These are phyloP conservation scores for Astropecten irregularis DNA, from an alignment of 53 echinoderm and acorn worm species.

Conservation along the genomic window DNA sequence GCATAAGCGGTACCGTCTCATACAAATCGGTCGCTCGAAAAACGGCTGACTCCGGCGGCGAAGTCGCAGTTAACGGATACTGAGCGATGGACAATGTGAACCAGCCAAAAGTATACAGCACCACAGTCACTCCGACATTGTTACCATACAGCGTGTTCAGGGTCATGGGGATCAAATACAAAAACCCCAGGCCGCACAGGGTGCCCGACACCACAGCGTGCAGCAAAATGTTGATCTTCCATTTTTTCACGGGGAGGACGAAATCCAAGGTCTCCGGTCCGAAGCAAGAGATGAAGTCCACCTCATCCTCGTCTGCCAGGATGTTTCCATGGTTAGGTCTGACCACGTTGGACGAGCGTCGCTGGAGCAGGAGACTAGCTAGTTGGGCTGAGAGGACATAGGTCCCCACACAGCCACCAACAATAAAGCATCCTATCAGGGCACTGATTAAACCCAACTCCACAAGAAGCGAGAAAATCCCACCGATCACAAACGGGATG, in stretches of 20 bases:
- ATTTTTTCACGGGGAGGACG: slow-evolving; percentile 81
- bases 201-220: slow-evolving; percentile 72
- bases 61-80: slow-evolving; percentile 79
- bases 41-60: slow-evolving; percentile 82
- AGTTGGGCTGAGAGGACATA: slow-evolving; percentile 76
- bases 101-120: slow-evolving; percentile 82
- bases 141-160: slow-evolving; percentile 70
- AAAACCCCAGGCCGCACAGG: slow-evolving; percentile 76
- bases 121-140: slow-evolving; percentile 68
- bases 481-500: slow-evolving; percentile 81
- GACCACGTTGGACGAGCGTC: slow-evolving; percentile 35
- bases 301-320: slow-evolving; percentile 91
- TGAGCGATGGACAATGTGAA: slow-evolving; percentile 82
- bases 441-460: slow-evolving; percentile 46
- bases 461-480: slow-evolving; percentile 72
- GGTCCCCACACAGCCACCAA: slow-evolving; percentile 61
- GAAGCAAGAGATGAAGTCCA: slow-evolving; percentile 87
- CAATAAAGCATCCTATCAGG: slow-evolving; percentile 34
- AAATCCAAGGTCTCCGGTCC: slow-evolving; percentile 77
- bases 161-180: slow-evolving; percentile 78
- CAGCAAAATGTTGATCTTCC: slow-evolving; percentile 77
- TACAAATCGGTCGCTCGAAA: slow-evolving; percentile 77
- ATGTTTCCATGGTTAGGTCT: slow-evolving; percentile 31
- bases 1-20: slow-evolving; percentile 78
- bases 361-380: slow-evolving; percentile 66